These are phyloP conservation scores for Centropus unirufus DNA, from an alignment of 2,113 vertebrate species.

Conservation along the genomic window DNA sequence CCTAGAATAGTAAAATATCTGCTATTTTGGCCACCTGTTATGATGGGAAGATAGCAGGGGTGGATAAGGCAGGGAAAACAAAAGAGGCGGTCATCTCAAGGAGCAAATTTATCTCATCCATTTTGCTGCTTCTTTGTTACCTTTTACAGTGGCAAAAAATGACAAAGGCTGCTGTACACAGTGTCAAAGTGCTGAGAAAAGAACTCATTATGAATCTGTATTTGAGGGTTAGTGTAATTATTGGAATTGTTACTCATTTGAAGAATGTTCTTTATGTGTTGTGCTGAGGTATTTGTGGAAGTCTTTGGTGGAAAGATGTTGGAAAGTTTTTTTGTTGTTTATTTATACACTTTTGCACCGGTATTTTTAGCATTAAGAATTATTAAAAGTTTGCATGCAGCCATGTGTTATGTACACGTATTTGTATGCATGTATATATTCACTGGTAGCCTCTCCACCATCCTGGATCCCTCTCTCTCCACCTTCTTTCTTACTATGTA, in stretches of 20 bases:
- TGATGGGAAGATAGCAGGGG: neutral
- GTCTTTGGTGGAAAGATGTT: neutral
- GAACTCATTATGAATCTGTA: neutral
- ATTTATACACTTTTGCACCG: fast-evolving
- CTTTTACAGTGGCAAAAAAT: neutral
- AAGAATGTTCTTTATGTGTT: neutral
- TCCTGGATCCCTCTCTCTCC: neutral
- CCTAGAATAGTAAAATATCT: neutral
- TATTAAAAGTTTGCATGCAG: neutral
- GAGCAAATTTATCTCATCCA: neutral
- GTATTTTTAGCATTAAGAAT: neutral
- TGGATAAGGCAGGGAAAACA: neutral
- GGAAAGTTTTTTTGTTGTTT: neutral
- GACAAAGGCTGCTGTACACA: neutral
- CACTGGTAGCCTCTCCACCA: neutral
- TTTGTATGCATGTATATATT: neutral
- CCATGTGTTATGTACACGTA: neutral
- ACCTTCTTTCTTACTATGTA: neutral
- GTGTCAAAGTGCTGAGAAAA: neutral
- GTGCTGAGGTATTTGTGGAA: neutral
- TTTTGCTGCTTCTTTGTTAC: neutral
- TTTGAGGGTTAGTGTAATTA: neutral
- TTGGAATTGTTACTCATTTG: neutral
- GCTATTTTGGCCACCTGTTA: neutral
- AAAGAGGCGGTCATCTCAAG: neutral